A percentile compares a stretch with the other conserved stretches of the same genome.
These are phyloP conservation scores for Peucedramus taeniatus DNA, from an alignment of 2,113 vertebrate genomes.

Conservation along the genomic window DNA sequence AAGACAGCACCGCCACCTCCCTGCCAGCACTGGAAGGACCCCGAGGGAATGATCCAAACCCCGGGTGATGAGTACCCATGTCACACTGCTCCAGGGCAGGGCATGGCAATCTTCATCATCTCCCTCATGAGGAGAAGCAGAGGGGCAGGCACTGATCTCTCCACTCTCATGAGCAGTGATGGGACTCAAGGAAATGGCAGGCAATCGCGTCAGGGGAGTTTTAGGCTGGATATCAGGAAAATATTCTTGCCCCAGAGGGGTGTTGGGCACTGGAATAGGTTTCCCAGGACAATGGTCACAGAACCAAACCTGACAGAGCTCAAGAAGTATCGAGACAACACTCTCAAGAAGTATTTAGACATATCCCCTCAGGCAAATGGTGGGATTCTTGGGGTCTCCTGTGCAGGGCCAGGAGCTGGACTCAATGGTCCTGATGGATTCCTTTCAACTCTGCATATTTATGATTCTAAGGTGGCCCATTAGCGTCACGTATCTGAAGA, in stretches of 20 bases:
- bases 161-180: fast-evolving
- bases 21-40: not conserved
- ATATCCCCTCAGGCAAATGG: not conserved
- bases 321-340: not conserved
- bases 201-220: not conserved
- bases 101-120: not conserved
- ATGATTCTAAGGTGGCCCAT: not conserved
- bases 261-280: not conserved
- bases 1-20: not conserved
- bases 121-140: not conserved
- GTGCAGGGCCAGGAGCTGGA: not conserved
- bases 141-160: too few species aligned
- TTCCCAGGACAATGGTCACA: not conserved
- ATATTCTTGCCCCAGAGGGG: not conserved
- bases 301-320: not conserved
- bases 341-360: not conserved
- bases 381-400: not conserved
- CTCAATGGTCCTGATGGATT: not conserved
- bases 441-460: not conserved
- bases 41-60: not conserved
- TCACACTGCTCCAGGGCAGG: not conserved
- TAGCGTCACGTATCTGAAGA: not conserved
- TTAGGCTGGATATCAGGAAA: not conserved
- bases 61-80: fast-evolving
- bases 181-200: not conserved